These are phyloP conservation scores for Macrotrachela quadricornifera DNA, from an alignment of 1,140 invertebrate species.

Conservation along the genomic window DNA sequence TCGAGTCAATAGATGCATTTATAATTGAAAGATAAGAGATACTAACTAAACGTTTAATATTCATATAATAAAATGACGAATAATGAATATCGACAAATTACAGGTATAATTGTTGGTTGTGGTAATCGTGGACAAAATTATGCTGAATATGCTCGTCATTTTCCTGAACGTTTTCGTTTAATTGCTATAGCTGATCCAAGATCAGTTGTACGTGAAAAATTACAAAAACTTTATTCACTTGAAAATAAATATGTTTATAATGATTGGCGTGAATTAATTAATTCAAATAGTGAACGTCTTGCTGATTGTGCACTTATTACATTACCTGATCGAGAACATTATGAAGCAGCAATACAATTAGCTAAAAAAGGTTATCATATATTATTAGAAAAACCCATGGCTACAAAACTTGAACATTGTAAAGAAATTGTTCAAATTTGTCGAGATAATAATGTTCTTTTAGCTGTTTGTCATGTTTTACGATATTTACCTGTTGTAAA, in stretches of 20 bases:
- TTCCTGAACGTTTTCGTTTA: slow-evolving; percentile 16
- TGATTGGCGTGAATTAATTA: slow-evolving; percentile 12
- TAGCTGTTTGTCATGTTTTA: slow-evolving; percentile 33
- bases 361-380: slow-evolving; percentile 33
- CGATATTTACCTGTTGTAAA: slow-evolving; percentile 24
- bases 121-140: slow-evolving; percentile 26
- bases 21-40: no score
- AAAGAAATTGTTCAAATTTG: slow-evolving; percentile 24
- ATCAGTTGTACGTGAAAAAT: slow-evolving; percentile 14
- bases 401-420: slow-evolving; percentile 29
- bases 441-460: slow-evolving; percentile 8
- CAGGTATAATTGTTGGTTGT: slow-evolving; percentile 16
- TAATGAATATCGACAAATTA: no score
- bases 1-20: no score
- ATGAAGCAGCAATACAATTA: slow-evolving; percentile 30
- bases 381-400: slow-evolving; percentile 35
- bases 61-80: no score
- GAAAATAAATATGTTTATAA: slow-evolving; percentile 12
- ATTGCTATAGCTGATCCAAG: slow-evolving; percentile 25
- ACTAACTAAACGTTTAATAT: no score
- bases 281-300: slow-evolving; percentile 12
- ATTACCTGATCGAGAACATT: slow-evolving; percentile 27
- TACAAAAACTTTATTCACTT: slow-evolving; percentile 13
- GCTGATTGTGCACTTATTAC: slow-evolving; percentile 31
- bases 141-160: slow-evolving; percentile 14